These are phyloP conservation scores for Melopsittacus undulatus DNA, from an alignment of 2,797 vertebrate species.

Conservation along the genomic window DNA sequence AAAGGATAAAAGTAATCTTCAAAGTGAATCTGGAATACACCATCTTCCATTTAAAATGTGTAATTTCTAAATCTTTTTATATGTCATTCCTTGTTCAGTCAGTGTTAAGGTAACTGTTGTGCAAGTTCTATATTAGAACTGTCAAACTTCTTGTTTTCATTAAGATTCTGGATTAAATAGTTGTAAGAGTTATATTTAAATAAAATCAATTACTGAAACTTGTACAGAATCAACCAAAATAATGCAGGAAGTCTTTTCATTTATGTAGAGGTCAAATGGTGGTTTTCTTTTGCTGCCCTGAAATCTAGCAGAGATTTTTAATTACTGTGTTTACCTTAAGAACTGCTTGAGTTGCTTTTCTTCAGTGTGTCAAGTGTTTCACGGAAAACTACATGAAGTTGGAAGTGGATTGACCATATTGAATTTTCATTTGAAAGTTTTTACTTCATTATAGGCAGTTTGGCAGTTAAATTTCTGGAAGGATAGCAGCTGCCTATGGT, in stretches of 20 bases:
- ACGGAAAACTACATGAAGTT: background rate
- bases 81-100: conserved; percentile 14
- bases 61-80: conserved; percentile 53
- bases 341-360: background rate
- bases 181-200: conserved; percentile 58
- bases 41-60: conserved; percentile 15
- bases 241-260: conserved; percentile 43
- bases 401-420: background rate
- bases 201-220: conserved; percentile 43
- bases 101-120: conserved; percentile 30
- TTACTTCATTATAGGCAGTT: background rate
- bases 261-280: conserved; percentile 30
- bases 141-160: conserved; percentile 28
- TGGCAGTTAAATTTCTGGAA: background rate
- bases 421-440: background rate
- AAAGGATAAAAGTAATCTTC: conserved; percentile 17
- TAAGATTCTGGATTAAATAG: background rate
- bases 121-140: conserved; percentile 70
- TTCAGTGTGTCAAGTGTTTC: background rate
- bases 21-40: conserved; percentile 8
- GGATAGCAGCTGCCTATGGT: background rate
- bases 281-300: conserved; percentile 7
- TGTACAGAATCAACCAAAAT: conserved; percentile 52
- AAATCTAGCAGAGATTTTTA: background rate
- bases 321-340: conserved; percentile 1